These are phyloP conservation scores for Agrotis exclamationis DNA, from an alignment of 2,888 invertebrate species.

Conservation along the genomic window DNA sequence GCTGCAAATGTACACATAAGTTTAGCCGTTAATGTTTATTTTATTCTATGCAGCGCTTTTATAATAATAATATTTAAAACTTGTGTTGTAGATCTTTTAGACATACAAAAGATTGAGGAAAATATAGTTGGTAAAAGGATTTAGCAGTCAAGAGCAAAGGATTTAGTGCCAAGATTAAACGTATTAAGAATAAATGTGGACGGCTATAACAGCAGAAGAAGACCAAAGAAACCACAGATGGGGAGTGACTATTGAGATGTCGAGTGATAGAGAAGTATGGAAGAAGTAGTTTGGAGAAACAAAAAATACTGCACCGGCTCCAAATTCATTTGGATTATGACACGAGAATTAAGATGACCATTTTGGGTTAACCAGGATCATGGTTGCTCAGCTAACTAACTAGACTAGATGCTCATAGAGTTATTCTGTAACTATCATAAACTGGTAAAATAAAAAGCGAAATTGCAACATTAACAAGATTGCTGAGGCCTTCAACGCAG, in stretches of 20 bases:
- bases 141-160: too few relatives aligned
- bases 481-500: not conserved
- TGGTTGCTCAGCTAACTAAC: not conserved
- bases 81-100: conserved; percentile 5
- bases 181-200: too few relatives aligned
- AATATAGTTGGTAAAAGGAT: not conserved
- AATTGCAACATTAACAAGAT: not conserved
- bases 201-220: too few relatives aligned
- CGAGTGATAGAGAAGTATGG: too few relatives aligned
- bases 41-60: conserved; percentile 42
- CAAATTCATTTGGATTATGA: too few relatives aligned
- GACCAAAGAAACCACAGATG: too few relatives aligned
- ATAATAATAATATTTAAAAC: conserved; percentile 23
- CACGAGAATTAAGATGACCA: too few relatives aligned
- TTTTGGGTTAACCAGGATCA: not conserved
- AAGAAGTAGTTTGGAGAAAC: too few relatives aligned
- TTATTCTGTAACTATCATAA: not conserved
- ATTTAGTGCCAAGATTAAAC: too few relatives aligned
- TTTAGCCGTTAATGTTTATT: conserved; percentile 38
- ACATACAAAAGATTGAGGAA: not conserved
- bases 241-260: too few relatives aligned
- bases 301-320: too few relatives aligned
- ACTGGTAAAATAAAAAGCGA: not conserved
- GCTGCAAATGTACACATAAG: conserved; percentile 16
- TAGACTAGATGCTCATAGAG: not conserved